Evolutionary conservation across 2,888 invertebrate species (phyloP).

Genomic region (Ceramica pisi): DNA sequence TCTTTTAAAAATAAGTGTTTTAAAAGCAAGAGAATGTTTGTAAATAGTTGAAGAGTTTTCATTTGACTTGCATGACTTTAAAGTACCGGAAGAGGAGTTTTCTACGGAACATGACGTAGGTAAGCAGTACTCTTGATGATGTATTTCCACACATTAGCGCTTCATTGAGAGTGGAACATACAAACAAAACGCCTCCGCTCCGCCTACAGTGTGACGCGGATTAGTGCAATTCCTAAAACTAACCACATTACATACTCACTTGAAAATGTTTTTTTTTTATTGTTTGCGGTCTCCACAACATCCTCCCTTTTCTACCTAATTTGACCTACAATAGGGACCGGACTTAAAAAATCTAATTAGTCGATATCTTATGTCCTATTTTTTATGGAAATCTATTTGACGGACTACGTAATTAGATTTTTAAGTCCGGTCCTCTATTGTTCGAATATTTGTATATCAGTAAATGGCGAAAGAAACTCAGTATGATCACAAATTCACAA

Average conservation of each 20-base stretch:
- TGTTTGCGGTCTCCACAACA: too few species aligned
- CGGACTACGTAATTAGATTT: too few species aligned
- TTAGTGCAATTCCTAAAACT: constrained; percentile 17
- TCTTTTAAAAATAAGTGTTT: not conserved
- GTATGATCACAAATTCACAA: too few species aligned
- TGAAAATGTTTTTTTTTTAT: not conserved
- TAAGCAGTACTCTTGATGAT: not conserved
- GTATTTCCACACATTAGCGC: not conserved
- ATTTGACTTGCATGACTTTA: not conserved
- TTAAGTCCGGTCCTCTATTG: too few species aligned
- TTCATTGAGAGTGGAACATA: not conserved
- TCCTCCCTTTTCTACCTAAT: too few species aligned
- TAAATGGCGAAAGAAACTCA: too few species aligned
- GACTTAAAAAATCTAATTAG: too few species aligned
- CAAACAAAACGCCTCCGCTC: constrained; percentile 29
- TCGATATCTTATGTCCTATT: too few species aligned
- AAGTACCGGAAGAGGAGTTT: not conserved
- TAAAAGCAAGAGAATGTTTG: not conserved
- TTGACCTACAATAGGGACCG: too few species aligned
- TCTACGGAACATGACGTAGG: constrained; percentile 1
- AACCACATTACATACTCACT: not conserved
- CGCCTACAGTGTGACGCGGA: constrained; percentile 18
- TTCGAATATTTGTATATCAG: too few species aligned
- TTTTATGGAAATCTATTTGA: too few species aligned
- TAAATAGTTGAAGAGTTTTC: not conserved